phyloP scores from a whole-genome alignment of 2,113 vertebrate genomes.

The Lampris incognitus region DNA sequence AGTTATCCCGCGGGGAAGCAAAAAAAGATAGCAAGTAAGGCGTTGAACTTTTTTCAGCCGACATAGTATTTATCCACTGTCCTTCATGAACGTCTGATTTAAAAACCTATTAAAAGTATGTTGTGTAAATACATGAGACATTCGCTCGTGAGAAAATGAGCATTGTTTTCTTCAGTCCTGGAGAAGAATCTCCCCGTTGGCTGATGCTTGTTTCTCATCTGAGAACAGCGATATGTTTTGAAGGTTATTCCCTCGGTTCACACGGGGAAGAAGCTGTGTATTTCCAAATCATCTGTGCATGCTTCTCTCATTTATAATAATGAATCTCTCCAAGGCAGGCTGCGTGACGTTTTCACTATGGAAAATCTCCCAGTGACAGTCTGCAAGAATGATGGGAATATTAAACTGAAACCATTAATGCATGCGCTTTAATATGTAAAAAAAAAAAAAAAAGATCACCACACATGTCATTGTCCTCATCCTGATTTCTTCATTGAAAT shows the following conservation, averaged over 20 bases:
- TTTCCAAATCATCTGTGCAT: slow-evolving; percentile 5
- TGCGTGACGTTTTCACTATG: slow-evolving; percentile 28
- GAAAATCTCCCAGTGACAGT: slow-evolving; percentile 36
- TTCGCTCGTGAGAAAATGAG: not conserved
- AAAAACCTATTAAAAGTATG: not conserved
- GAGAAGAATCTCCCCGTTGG: not conserved
- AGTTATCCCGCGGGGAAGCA: no score
- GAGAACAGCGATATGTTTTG: slow-evolving; percentile 10
- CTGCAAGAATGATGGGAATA: slow-evolving; percentile 56
- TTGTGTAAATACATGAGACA: not conserved
- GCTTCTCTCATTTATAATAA: slow-evolving; percentile 31
- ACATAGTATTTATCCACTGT: not conserved
- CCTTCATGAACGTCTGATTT: not conserved
- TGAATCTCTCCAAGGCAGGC: slow-evolving; percentile 26
- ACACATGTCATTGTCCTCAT: slow-evolving; percentile 40
- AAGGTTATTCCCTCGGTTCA: slow-evolving; percentile 22
- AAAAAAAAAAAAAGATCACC: slow-evolving; percentile 6
- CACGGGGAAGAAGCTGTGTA: slow-evolving; percentile 29
- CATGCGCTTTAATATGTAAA: slow-evolving; percentile 30
- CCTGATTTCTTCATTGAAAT: slow-evolving; percentile 55
- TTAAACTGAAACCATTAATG: slow-evolving; percentile 58
- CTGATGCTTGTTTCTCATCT: not conserved
- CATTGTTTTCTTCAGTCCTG: slow-evolving; percentile 1
- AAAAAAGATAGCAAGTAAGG: no score
- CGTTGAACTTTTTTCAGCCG: no score